Evolutionary conservation across 2,888 invertebrate species (phyloP).

Genomic region (Chrysolina oricalcia): DNA sequence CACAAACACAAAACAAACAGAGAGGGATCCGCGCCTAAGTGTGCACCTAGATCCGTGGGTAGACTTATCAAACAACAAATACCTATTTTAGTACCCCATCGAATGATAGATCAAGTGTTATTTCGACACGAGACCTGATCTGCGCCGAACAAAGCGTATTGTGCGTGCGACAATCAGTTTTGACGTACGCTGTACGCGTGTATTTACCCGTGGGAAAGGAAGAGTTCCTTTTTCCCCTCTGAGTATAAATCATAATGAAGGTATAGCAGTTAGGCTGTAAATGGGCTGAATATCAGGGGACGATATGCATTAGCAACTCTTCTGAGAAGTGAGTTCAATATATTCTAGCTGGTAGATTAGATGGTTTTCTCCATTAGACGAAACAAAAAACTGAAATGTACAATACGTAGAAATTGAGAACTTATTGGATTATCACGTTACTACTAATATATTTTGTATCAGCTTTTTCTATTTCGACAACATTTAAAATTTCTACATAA

Average conservation of each 20-base stretch:
- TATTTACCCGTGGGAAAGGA: constrained; percentile 59
- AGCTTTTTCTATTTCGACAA: too few species aligned
- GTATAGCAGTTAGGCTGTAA: not conserved
- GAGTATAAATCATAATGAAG: constrained; percentile 16
- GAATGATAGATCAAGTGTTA: constrained; percentile 15
- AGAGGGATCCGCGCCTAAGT: constrained; percentile 2
- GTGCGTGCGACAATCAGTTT: constrained; percentile 44
- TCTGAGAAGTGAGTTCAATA: too few species aligned
- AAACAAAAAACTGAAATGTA: too few species aligned
- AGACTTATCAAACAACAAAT: constrained; percentile 6
- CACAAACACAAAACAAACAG: constrained; percentile 30
- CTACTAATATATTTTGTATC: too few species aligned
- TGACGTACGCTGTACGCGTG: constrained; percentile 59
- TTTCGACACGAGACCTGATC: constrained; percentile 6
- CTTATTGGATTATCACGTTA: too few species aligned
- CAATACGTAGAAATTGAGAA: too few species aligned
- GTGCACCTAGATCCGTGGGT: constrained; percentile 20
- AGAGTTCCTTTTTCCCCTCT: constrained; percentile 11
- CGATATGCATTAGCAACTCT: not conserved
- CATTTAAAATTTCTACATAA: too few species aligned
- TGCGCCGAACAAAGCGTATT: constrained; percentile 41
- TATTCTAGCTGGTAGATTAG: too few species aligned
- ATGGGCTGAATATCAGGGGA: not conserved
- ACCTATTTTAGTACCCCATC: constrained; percentile 1
- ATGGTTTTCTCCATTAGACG: too few species aligned